Conservation (phyloP, 2,113 vertebrate genomes). For the Dryoscopus gambensis region DNA sequence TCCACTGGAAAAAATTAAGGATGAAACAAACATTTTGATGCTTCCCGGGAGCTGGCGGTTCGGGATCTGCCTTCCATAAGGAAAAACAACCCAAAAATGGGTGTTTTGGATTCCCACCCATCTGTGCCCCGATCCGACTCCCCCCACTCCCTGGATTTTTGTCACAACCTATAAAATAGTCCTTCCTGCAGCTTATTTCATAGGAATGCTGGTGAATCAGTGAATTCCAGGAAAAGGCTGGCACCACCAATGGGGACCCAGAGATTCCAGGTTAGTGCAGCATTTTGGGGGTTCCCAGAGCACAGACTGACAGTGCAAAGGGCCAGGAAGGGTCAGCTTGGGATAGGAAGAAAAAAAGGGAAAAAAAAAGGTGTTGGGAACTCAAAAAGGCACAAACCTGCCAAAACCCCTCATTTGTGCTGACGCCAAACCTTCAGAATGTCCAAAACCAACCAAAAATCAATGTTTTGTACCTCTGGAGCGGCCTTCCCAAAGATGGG, state of each 20-base stretch:
- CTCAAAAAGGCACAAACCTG: conserved; percentile 60
- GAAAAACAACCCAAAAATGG: background rate
- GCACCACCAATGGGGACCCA: background rate
- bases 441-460: background rate
- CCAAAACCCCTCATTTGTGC: background rate
- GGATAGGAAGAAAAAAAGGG: background rate
- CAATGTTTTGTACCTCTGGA: background rate
- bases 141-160: background rate
- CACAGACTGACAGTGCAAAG: conserved; percentile 67
- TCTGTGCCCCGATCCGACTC: background rate
- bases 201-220: conserved; percentile 72
- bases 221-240: conserved; percentile 61
- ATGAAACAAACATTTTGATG: background rate
- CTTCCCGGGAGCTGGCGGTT: background rate
- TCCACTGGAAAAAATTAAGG: background rate
- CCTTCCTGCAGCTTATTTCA: conserved; percentile 47
- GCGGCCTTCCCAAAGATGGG: background rate
- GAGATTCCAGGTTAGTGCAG: conserved; percentile 42
- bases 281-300: conserved; percentile 25
- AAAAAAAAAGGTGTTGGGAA: background rate
- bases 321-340: conserved; percentile 36
- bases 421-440: background rate
- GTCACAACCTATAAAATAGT: background rate
- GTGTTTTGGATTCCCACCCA: background rate
- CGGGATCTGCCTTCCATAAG: background rate